A percentile compares a stretch with the other conserved stretches of the same genome.
phyloP scores from a whole-genome alignment of 53 echinoderm and acorn worm genomes.

The Patiria pectinifera region DNA sequence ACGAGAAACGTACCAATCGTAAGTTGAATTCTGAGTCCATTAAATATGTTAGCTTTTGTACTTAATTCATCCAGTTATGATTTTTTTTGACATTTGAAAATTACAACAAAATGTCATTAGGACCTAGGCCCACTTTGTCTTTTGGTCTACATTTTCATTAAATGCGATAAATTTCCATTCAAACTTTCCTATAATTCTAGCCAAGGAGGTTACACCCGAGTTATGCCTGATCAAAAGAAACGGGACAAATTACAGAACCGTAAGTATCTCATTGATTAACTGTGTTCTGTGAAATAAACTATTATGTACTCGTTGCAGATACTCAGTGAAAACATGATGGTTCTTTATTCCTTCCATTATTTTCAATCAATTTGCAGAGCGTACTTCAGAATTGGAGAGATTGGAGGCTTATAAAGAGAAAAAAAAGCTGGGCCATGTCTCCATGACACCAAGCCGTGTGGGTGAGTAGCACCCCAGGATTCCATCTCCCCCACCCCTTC shows the following conservation, averaged over 20 bases:
- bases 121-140: not conserved
- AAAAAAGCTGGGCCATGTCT: constrained; percentile 54
- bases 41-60: not conserved
- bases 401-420: constrained; percentile 61
- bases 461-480: not conserved
- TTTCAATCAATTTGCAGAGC: constrained; percentile 11
- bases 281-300: too few relatives aligned
- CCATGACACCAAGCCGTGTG: constrained; percentile 21
- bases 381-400: constrained; percentile 36
- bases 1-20: constrained; percentile 43
- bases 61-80: not conserved
- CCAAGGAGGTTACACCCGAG: constrained; percentile 54
- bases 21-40: not conserved
- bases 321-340: too few relatives aligned
- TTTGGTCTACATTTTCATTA: not conserved
- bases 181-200: constrained; percentile 1
- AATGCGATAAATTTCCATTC: too few relatives aligned
- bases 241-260: constrained; percentile 49
- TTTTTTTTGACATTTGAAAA: not conserved
- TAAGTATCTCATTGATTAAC: constrained; percentile 26
- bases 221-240: constrained; percentile 55
- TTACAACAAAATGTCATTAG: constrained; percentile 1
- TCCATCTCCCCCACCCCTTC: not conserved
- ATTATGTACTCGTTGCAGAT: too few relatives aligned
- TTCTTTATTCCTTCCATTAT: too few relatives aligned